Evolutionary conservation across 2,113 vertebrate species (phyloP).

Genomic region (Puma concolor): DNA sequence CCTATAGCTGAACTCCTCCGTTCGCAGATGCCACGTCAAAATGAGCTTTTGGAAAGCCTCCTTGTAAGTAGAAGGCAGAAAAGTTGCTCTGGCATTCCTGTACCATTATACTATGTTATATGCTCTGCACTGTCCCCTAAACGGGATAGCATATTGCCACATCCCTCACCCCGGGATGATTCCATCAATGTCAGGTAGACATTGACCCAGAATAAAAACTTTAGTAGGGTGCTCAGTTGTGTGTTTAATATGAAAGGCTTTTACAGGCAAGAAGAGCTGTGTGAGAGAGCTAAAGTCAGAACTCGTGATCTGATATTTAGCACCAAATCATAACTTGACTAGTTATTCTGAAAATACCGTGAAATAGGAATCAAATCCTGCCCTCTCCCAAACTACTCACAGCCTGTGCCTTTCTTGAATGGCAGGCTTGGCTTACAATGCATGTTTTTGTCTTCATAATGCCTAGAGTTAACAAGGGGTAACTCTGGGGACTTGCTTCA

Average conservation of each 20-base stretch:
- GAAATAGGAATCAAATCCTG: background rate
- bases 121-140: background rate
- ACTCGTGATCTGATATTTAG: background rate
- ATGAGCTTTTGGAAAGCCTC: background rate
- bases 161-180: background rate
- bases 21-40: background rate
- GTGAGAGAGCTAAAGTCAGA: background rate
- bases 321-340: background rate
- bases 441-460: background rate
- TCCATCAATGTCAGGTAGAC: constrained; percentile 34
- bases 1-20: background rate
- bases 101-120: background rate
- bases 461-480: background rate
- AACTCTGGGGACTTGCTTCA: background rate
- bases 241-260: background rate
- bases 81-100: constrained; percentile 44
- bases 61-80: background rate
- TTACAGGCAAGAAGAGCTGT: background rate
- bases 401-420: background rate
- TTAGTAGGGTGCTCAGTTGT: background rate
- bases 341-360: background rate
- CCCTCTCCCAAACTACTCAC: background rate
- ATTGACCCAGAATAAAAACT: background rate
- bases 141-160: background rate
- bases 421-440: background rate